phyloP scores from a whole-genome alignment of 2,888 invertebrate species.

The Mythimna pallens region DNA sequence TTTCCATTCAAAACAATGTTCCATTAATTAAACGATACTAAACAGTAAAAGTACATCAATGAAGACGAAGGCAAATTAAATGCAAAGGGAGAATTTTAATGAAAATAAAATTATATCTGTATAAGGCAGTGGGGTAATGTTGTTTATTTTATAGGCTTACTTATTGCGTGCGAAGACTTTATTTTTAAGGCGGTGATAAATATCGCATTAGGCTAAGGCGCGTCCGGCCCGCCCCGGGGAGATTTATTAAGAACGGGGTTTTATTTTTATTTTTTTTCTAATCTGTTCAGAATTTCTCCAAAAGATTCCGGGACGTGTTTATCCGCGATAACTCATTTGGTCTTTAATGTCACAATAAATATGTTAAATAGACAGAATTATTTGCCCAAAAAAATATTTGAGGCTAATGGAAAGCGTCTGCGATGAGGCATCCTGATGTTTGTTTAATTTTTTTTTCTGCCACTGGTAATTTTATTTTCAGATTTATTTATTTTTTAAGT shows the following conservation, averaged over 20 bases:
- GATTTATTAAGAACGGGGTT: conserved; percentile 83
- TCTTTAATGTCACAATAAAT: conserved; percentile 52
- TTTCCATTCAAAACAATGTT: conserved; percentile 18
- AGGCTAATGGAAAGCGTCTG: background rate
- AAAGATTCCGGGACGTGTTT: conserved; percentile 69
- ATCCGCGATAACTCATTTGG: conserved; percentile 56
- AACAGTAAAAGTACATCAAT: conserved; percentile 21
- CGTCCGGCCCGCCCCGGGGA: conserved; percentile 66
- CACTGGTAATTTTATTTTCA: background rate
- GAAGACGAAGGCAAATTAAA: conserved; percentile 34
- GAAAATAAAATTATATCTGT: conserved; percentile 65
- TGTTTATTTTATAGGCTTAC: conserved; percentile 78
- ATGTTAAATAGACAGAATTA: conserved; percentile 30
- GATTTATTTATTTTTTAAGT: background rate
- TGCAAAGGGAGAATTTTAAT: conserved; percentile 43
- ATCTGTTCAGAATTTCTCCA: conserved; percentile 74
- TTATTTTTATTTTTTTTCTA: conserved; percentile 72
- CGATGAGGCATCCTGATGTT: background rate
- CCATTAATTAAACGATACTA: conserved; percentile 25
- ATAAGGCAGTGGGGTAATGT: conserved; percentile 66
- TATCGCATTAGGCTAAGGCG: conserved; percentile 84
- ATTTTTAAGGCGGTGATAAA: conserved; percentile 84
- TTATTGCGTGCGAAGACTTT: conserved; percentile 82
- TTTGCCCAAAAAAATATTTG: conserved; percentile 24
- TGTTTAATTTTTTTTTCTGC: background rate